phyloP scores from a whole-genome alignment of 2,113 vertebrate genomes.

The Mobula birostris region DNA sequence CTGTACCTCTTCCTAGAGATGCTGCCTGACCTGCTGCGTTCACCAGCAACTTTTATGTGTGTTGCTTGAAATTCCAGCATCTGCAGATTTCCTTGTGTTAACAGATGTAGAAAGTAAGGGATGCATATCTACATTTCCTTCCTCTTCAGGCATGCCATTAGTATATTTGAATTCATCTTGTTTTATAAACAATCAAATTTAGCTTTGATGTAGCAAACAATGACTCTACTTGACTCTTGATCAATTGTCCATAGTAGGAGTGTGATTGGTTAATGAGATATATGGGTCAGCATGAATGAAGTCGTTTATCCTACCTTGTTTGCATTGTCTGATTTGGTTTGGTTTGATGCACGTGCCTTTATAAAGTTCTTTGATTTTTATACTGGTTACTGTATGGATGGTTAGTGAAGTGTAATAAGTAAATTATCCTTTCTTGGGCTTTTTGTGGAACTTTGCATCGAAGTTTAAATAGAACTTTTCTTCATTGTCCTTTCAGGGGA shows the following conservation, averaged over 20 bases:
- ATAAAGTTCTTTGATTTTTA: background rate
- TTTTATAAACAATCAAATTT: background rate
- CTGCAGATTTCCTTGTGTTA: too few species aligned
- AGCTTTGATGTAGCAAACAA: background rate
- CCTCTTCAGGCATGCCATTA: background rate
- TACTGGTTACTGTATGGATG: background rate
- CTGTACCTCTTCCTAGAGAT: too few species aligned
- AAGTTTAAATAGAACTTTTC: background rate
- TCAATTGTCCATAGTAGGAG: background rate
- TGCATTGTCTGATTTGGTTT: background rate
- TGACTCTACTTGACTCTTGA: background rate
- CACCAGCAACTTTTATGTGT: too few species aligned
- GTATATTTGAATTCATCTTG: background rate
- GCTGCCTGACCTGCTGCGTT: too few species aligned
- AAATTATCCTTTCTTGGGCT: background rate
- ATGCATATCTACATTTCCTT: background rate
- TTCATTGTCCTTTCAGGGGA: background rate
- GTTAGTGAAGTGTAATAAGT: background rate
- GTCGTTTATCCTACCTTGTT: background rate
- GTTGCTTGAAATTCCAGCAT: too few species aligned
- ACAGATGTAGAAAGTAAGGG: too few species aligned
- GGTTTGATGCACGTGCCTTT: background rate
- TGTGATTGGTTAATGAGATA: background rate
- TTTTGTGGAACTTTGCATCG: background rate
- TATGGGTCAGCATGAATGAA: background rate